These are phyloP conservation scores for Myopa tessellatipennis DNA, from an alignment of 2,888 invertebrate species.

Conservation along the genomic window DNA sequence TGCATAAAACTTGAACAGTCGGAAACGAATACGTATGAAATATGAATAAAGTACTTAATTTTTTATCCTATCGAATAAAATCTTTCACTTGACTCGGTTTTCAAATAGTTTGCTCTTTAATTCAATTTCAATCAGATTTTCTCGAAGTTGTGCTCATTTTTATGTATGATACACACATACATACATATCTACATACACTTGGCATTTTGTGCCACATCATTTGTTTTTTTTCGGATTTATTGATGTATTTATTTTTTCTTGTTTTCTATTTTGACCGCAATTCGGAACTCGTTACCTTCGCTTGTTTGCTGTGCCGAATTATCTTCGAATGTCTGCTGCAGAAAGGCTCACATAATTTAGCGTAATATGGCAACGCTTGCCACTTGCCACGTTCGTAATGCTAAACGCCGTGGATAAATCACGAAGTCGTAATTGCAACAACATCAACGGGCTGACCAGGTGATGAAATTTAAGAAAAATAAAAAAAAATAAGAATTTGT, in stretches of 20 bases:
- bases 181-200: not conserved
- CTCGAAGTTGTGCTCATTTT: not conserved
- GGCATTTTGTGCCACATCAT: not conserved
- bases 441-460: not conserved
- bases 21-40: too few relatives aligned
- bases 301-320: slow-evolving; percentile 10
- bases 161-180: not conserved
- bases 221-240: not conserved
- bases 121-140: not conserved
- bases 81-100: not conserved
- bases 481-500: not conserved
- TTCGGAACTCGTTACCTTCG: slow-evolving; percentile 14
- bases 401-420: slow-evolving; percentile 3
- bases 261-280: not conserved
- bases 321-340: not conserved
- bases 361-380: slow-evolving; percentile 9
- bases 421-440: slow-evolving; percentile 3
- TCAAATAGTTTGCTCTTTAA: not conserved
- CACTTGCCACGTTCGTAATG: slow-evolving; percentile 10
- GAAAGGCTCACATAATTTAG: not conserved
- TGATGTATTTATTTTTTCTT: not conserved
- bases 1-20: too few relatives aligned
- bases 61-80: too few relatives aligned
- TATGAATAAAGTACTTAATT: too few relatives aligned
- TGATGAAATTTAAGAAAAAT: not conserved